phyloP scores from a whole-genome alignment of 2,888 invertebrate genomes.

The Allophyes oxyacanthae region DNA sequence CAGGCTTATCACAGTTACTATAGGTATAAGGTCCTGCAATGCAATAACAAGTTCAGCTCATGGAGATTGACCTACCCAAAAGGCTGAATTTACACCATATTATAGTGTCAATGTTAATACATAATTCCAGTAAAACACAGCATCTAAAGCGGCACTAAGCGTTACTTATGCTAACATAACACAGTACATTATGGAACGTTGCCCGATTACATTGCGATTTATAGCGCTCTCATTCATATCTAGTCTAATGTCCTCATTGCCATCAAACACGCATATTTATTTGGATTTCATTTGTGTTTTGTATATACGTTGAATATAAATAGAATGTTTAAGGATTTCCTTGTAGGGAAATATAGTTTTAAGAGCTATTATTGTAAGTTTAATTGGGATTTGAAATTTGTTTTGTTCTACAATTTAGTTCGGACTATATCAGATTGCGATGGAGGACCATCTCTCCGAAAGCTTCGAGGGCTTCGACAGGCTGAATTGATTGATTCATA shows the following conservation, averaged over 20 bases:
- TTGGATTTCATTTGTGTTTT: slow-evolving; percentile 37
- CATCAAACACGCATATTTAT: slow-evolving; percentile 52
- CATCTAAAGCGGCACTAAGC: slow-evolving; percentile 15
- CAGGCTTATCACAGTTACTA: no score
- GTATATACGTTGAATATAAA: slow-evolving; percentile 42
- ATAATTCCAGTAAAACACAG: no score
- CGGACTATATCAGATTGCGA: no score
- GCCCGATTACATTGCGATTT: slow-evolving; percentile 41
- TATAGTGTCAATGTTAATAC: slow-evolving; percentile 4
- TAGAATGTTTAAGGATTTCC: slow-evolving; percentile 13
- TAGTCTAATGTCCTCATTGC: slow-evolving; percentile 41
- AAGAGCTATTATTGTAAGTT: no score
- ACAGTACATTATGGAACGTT: slow-evolving; percentile 41
- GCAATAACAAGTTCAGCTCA: no score
- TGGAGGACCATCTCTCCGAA: no score
- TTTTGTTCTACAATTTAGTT: no score
- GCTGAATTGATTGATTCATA: no score
- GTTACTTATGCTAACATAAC: slow-evolving; percentile 42
- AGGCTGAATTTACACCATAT: slow-evolving; percentile 12
- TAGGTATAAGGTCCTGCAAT: no score
- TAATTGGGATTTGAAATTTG: not conserved
- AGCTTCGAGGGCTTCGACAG: no score
- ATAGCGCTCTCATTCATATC: slow-evolving; percentile 42
- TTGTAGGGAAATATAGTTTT: not conserved
- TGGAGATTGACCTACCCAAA: no score